These are phyloP conservation scores for Alethe castanea DNA, from an alignment of 2,113 vertebrate species.

Conservation along the genomic window DNA sequence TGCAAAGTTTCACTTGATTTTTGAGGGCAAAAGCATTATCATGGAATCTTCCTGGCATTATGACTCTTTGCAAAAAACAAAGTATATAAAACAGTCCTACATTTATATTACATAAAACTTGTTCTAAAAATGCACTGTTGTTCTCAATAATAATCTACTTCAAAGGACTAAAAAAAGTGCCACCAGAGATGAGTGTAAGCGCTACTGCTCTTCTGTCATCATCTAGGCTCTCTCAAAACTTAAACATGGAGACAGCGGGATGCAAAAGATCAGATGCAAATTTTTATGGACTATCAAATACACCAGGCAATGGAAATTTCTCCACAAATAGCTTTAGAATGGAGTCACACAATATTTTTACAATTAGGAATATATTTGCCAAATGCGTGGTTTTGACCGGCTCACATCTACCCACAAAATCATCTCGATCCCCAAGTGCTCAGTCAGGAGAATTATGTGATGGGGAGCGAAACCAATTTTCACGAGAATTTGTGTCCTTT, in stretches of 20 bases:
- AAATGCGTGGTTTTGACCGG: background rate
- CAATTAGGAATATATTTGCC: background rate
- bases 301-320: background rate
- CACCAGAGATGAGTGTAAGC: background rate
- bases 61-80: background rate
- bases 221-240: background rate
- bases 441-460: background rate
- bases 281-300: background rate
- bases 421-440: background rate
- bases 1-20: background rate
- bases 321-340: background rate
- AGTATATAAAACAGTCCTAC: background rate
- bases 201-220: background rate
- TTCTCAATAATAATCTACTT: background rate
- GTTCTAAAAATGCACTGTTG: conserved; percentile 10
- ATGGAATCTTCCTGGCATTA: background rate
- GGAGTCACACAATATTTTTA: background rate
- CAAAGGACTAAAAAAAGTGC: background rate
- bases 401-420: background rate
- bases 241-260: background rate
- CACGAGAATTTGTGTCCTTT: background rate
- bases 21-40: background rate
- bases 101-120: background rate
- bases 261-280: background rate
- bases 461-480: background rate